Conservation (phyloP, 2,888 invertebrate species). For the Phyllotreta cruciferae region DNA sequence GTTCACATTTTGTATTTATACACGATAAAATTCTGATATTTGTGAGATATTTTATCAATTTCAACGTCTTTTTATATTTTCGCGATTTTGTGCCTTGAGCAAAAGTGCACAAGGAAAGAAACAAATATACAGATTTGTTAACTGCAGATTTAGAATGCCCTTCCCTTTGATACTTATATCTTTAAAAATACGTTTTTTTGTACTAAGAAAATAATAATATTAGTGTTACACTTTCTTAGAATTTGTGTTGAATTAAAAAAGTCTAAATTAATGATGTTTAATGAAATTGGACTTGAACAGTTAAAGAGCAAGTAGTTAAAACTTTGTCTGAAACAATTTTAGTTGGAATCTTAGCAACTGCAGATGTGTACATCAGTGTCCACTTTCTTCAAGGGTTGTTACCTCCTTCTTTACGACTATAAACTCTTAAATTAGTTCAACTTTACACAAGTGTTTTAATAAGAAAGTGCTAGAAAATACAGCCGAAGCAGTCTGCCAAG, state of each 20-base stretch:
- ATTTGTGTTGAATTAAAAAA: slow-evolving; percentile 3
- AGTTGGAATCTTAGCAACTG: slow-evolving; percentile 44
- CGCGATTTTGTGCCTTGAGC: too few relatives aligned
- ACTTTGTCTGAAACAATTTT: slow-evolving; percentile 47
- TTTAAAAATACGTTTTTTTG: too few relatives aligned
- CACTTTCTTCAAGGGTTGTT: slow-evolving; percentile 58
- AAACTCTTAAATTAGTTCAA: slow-evolving; percentile 61
- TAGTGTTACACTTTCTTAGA: not conserved
- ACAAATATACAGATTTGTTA: too few relatives aligned
- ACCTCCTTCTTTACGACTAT: slow-evolving; percentile 60
- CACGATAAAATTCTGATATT: too few relatives aligned
- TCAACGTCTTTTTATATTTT: too few relatives aligned
- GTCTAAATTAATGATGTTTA: not conserved
- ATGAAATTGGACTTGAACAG: slow-evolving; percentile 32
- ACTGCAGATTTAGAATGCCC: too few relatives aligned
- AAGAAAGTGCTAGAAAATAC: slow-evolving; percentile 59
- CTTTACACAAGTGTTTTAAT: slow-evolving; percentile 60
- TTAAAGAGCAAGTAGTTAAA: slow-evolving; percentile 49
- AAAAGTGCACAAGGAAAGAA: too few relatives aligned
- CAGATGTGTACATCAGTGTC: slow-evolving; percentile 56
- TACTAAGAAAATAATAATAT: too few relatives aligned
- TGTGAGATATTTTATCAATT: too few relatives aligned
- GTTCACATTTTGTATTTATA: too few relatives aligned
- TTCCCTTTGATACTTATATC: too few relatives aligned
- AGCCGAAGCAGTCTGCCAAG: slow-evolving; percentile 53